Evolutionary conservation across 2,888 invertebrate genomes (phyloP).

Genomic region (Gymnoscelis rufifasciata): DNA sequence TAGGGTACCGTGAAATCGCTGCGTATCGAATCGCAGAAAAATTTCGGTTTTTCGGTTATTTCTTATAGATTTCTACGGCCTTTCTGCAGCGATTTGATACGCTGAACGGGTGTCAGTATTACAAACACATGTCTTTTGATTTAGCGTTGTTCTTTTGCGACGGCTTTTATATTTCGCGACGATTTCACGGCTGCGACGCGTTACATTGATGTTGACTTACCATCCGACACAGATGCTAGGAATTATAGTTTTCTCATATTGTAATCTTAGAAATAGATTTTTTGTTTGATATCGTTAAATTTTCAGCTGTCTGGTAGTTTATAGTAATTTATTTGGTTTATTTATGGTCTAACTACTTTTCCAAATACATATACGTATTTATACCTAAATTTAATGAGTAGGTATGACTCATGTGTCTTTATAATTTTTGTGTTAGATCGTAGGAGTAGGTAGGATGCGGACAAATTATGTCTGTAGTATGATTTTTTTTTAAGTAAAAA

Average conservation of each 20-base stretch:
- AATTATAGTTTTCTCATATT: constrained; percentile 30
- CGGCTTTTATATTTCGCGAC: constrained; percentile 73
- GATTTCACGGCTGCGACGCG: constrained; percentile 72
- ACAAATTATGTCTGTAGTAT: too few species aligned
- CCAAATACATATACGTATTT: too few species aligned
- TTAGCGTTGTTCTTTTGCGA: constrained; percentile 53
- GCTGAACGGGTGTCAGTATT: constrained; percentile 75
- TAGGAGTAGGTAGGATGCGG: too few species aligned
- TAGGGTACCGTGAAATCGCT: constrained; percentile 71
- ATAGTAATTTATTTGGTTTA: too few species aligned
- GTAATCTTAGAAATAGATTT: constrained; percentile 20
- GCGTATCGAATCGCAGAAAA: constrained; percentile 77
- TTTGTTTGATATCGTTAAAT: constrained; percentile 1
- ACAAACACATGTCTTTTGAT: constrained; percentile 76
- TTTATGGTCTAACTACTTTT: too few species aligned
- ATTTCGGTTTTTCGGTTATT: constrained; percentile 80
- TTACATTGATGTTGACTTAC: constrained; percentile 79
- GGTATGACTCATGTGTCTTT: too few species aligned
- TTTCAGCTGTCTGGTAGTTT: background rate
- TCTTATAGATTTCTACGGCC: constrained; percentile 78
- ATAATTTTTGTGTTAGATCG: too few species aligned
- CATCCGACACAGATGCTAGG: constrained; percentile 75
- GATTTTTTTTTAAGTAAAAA: too few species aligned
- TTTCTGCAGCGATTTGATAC: constrained; percentile 74
- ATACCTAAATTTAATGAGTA: too few species aligned